Base-by-base conservation (phyloP, 2,113 vertebrate genomes). In the Xenus cinereus region DNA sequence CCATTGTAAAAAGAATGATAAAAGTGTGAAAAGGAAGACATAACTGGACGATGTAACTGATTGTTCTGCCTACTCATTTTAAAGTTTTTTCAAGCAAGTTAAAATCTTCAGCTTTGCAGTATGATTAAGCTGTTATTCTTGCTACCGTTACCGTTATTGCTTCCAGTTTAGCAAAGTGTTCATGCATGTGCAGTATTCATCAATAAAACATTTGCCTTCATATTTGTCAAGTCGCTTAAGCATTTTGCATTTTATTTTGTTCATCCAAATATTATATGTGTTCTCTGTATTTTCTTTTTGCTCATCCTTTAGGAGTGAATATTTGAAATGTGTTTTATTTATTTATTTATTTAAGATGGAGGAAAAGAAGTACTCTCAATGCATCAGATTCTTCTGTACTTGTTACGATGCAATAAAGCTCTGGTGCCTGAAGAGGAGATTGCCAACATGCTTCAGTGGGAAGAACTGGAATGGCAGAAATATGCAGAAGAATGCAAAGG, bases 401-500 rank as follows among this genome's bases (percentile, higher is more conserved):
- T 99, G 69, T 95, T 99, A 32, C 98, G 98, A 56, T 99, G 99
- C 96, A 99, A 97, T 98, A 99, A 99, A 92, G 97, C 99, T 2
- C 97, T 99, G 97, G 99, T 99, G 33, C 99, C 99, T 0, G 99
- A 99, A 96, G 99, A 99, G 96, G 99, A 99, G 97, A 99, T 99
- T 45, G 99, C 99, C 46, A 98, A 99, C 93, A 99, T 99, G 99
- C 98, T 99, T 66, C 99, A 99, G 96, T 99, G 99, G 99, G 99
- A 99, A 96, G 99, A 99, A 90, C 98, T 99, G 20, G 99, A 99
- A 89, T 99, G 99, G 99, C 99, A 99, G 98, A 99, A 99, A 78
- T 99, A 99, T 2, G 99, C 99, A 1, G 99, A 99, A 83, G 99
- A 99, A 96, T 99, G 99, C 97, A 99, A 99, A 97, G 99, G 99